Percentiles rank a stretch among this genome's conserved stretches.
Conservation (phyloP, 1,140 invertebrate genomes). For the Drosophila parvula region DNA sequence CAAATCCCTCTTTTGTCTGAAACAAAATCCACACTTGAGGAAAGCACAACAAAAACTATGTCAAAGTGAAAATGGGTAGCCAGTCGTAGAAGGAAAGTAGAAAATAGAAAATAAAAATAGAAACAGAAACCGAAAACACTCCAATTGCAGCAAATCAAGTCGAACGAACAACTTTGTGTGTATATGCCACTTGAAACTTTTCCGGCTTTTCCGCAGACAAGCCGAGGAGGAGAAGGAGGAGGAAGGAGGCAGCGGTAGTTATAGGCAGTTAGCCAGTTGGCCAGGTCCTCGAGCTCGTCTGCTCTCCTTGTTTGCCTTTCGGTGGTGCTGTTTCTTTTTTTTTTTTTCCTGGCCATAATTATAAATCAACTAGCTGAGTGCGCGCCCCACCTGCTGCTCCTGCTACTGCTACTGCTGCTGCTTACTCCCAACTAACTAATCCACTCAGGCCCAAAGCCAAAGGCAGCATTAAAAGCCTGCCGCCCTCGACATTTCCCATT, state of each 20-base stretch:
- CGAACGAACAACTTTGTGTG: conserved; percentile 42
- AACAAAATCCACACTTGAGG: conserved; percentile 10
- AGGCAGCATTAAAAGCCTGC: conserved; percentile 62
- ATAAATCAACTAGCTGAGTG: conserved; percentile 74
- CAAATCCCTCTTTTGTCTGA: background rate
- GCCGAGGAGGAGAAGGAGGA: no score
- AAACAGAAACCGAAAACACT: conserved; percentile 22
- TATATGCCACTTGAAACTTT: conserved; percentile 61
- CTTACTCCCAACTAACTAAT: conserved; percentile 63
- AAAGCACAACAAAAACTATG: conserved; percentile 24
- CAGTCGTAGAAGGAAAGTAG: background rate
- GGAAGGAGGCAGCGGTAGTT: no score
- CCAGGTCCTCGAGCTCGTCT: conserved; percentile 17
- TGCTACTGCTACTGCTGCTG: conserved; percentile 10
- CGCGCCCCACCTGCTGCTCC: conserved; percentile 38
- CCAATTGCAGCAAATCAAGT: conserved; percentile 56
- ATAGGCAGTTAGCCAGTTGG: conserved; percentile 34
- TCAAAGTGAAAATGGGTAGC: conserved; percentile 14
- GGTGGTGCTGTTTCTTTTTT: conserved; percentile 29
- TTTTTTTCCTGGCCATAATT: conserved; percentile 61
- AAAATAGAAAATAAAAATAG: conserved; percentile 14
- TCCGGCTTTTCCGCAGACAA: conserved; percentile 33
- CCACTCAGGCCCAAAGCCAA: conserved; percentile 64
- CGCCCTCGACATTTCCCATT: conserved; percentile 18
- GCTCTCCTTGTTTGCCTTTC: conserved; percentile 4